Base-by-base conservation (phyloP, 1,140 invertebrate species). In the Drosophila nikananu region DNA sequence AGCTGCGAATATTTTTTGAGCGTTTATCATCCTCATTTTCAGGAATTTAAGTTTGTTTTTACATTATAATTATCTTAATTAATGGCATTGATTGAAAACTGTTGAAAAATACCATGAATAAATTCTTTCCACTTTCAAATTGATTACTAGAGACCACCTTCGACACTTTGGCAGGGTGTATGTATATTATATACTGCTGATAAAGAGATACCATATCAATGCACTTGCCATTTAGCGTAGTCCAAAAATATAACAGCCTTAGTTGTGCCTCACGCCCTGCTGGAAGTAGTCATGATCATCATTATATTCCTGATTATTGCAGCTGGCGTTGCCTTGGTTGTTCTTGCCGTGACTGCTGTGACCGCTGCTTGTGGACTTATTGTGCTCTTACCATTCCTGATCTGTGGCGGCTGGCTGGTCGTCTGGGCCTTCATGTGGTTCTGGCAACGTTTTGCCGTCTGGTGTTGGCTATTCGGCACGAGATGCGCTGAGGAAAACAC, bases 181-280 rank as follows among this genome's bases (percentile, higher is more conserved):
- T n/a, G 8, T n/a, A 12, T n/a, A 25, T 23, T 23, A 39, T 39
- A 9, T 39, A 2, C 5, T n/a, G 15, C 35, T n/a, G 21, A 39
- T 57, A 57, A 12, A 32, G 27, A 32, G 54, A 57, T 39, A 57
- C 35, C 35, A 39, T 39, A 39, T 57, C 35, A 57, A 57, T 57
- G 35, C 35, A 57, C 15, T 57, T 57, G 5, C 21, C 15, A 55
- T 55, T 7, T 2, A 7, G 2, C 15, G 15, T 17, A 35, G 30
- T 37, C 19, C 5, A 9, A 3, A 9, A 23, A 23, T 21, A 37
- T 5, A 17, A 6, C 19, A n/a, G 21, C 1, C 9, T 15, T 37
- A 55, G 52, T 55, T 55, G 21, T 17, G 15, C 15, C 15, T 15
- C 1, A 12, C 32, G 39, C 21, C 32, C 15, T 23, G 32, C 32